A percentile compares a stretch with the other conserved stretches of the same genome.
Evolutionary conservation across 2,888 invertebrate genomes (phyloP).

Genomic region (Melinaea marsaeus): DNA sequence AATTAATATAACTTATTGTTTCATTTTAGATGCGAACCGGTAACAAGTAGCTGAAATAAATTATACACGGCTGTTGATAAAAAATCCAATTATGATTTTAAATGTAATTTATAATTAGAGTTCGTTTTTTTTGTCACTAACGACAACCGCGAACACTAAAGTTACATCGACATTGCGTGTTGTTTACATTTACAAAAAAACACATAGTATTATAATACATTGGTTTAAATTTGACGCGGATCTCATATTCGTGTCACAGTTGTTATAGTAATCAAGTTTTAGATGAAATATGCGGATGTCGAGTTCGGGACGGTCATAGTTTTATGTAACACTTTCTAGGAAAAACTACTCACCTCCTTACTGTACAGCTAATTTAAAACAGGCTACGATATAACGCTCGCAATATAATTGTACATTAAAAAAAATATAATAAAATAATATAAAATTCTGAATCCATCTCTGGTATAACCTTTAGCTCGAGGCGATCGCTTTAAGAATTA

Average conservation of each 20-base stretch:
- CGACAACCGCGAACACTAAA: too few species aligned
- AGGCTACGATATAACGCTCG: not conserved
- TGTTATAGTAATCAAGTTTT: constrained; percentile 9
- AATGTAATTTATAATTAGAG: not conserved
- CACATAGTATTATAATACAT: not conserved
- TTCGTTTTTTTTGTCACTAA: not conserved
- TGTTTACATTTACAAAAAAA: too few species aligned
- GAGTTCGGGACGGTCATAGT: not conserved
- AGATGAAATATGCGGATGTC: constrained; percentile 6
- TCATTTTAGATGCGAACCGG: not conserved
- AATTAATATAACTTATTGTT: constrained; percentile 9
- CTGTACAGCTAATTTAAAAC: not conserved
- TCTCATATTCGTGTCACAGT: constrained; percentile 6
- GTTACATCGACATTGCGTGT: too few species aligned
- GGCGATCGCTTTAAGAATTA: constrained; percentile 74
- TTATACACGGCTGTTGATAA: not conserved
- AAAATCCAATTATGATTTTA: constrained; percentile 6
- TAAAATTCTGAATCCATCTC: constrained; percentile 44
- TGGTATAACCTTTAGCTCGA: constrained; percentile 73
- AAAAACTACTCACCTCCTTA: not conserved
- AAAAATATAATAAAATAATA: not conserved
- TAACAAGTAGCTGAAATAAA: not conserved
- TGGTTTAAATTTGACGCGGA: constrained; percentile 8
- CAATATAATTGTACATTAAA: not conserved
- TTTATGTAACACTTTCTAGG: constrained; percentile 6